Evolutionary conservation across 2,888 invertebrate species (phyloP).

Genomic region (Oasisia sp.): DNA sequence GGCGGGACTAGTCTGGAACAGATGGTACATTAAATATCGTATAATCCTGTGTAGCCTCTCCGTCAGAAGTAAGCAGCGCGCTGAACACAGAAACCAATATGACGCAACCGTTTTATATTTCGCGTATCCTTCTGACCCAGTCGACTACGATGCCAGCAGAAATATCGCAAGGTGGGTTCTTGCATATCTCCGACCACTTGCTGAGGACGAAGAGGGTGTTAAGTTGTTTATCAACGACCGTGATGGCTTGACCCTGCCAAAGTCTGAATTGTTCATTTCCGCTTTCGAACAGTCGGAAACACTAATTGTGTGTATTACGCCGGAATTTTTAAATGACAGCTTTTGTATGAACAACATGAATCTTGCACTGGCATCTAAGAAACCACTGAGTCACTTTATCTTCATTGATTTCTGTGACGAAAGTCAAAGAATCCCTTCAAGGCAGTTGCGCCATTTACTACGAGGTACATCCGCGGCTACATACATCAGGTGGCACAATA

Average conservation of each 20-base stretch:
- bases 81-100: not conserved
- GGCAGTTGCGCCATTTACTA: not conserved
- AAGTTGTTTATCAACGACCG: not conserved
- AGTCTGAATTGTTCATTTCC: not conserved
- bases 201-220: not conserved
- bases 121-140: not conserved
- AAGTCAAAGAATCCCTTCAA: not conserved
- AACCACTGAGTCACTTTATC: not conserved
- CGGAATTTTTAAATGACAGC: not conserved
- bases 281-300: not conserved
- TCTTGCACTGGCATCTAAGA: not conserved
- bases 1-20: not conserved
- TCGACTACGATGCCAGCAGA: not conserved
- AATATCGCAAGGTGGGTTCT: not conserved
- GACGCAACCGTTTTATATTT: not conserved
- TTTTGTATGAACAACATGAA: not conserved
- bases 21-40: not conserved
- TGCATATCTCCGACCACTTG: not conserved
- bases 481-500: no score
- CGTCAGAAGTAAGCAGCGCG: not conserved
- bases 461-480: no score
- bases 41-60: not conserved
- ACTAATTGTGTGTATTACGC: not conserved
- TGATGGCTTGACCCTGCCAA: not conserved
- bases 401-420: not conserved